Evolutionary conservation across 2,113 vertebrate genomes (phyloP).

Genomic region (Plecotus auritus): DNA sequence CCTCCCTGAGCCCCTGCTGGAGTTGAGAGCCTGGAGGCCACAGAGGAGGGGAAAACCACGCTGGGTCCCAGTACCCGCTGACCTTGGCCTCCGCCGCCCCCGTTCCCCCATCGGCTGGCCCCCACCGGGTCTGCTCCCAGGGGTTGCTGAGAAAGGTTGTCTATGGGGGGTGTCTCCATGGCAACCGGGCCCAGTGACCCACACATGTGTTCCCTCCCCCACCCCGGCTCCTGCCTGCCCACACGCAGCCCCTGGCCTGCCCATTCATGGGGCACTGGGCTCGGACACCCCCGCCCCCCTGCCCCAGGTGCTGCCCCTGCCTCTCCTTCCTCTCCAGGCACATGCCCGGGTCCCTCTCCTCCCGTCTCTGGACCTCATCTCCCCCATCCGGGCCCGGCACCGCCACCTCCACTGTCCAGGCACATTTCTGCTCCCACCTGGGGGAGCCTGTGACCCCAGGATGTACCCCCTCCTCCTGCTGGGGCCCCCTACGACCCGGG

Average conservation of each 20-base stretch:
- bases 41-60: too few relatives aligned
- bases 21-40: background rate
- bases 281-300: background rate
- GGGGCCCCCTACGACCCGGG: background rate
- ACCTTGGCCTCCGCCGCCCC: conserved; percentile 60
- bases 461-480: background rate
- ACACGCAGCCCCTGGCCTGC: background rate
- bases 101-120: background rate
- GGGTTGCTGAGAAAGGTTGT: background rate
- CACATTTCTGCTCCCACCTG: background rate
- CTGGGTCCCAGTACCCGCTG: conserved; percentile 25
- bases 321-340: background rate
- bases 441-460: background rate
- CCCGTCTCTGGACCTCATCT: background rate
- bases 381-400: background rate
- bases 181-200: conserved; percentile 55
- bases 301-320: background rate
- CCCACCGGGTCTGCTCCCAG: background rate
- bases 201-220: conserved; percentile 23
- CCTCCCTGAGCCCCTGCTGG: background rate
- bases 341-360: background rate
- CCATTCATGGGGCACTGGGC: background rate
- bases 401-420: background rate
- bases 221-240: background rate
- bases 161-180: conserved; percentile 64